phyloP scores from a whole-genome alignment of 1,140 invertebrate genomes.

The Scaptodrosophila lebanonensis region DNA sequence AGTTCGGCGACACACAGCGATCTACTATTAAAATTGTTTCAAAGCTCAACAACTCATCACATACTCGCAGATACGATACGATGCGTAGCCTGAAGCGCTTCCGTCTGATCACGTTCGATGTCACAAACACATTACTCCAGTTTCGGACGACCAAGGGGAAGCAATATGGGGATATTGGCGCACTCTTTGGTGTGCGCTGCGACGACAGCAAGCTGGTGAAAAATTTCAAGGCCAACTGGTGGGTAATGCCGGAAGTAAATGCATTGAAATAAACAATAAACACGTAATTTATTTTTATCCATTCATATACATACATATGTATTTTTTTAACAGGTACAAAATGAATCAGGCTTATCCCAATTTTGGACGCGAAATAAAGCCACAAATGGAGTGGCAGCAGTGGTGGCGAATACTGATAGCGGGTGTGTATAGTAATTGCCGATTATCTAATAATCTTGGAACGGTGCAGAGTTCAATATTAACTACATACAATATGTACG shows the following conservation, averaged over 20 bases:
- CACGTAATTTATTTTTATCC: too few relatives aligned
- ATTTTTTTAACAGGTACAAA: slow-evolving; percentile 70
- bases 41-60: slow-evolving; percentile 12
- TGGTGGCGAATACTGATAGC: slow-evolving; percentile 85
- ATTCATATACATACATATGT: too few relatives aligned
- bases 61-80: slow-evolving; percentile 1
- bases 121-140: slow-evolving; percentile 89
- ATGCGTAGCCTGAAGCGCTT: slow-evolving; percentile 77
- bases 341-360: slow-evolving; percentile 86
- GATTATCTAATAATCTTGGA: slow-evolving; percentile 26
- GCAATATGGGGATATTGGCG: slow-evolving; percentile 85
- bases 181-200: slow-evolving; percentile 82
- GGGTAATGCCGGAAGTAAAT: too few relatives aligned
- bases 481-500: too few relatives aligned
- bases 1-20: too few relatives aligned
- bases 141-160: slow-evolving; percentile 84
- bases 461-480: slow-evolving; percentile 30
- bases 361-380: slow-evolving; percentile 82
- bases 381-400: slow-evolving; percentile 83
- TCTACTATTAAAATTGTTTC: too few relatives aligned
- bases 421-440: slow-evolving; percentile 33
- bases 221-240: slow-evolving; percentile 83
- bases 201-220: slow-evolving; percentile 80
- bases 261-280: too few relatives aligned
- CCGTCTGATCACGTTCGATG: slow-evolving; percentile 89